phyloP scores from a whole-genome alignment of 1,140 invertebrate genomes.

The Polyergus mexicanus region DNA sequence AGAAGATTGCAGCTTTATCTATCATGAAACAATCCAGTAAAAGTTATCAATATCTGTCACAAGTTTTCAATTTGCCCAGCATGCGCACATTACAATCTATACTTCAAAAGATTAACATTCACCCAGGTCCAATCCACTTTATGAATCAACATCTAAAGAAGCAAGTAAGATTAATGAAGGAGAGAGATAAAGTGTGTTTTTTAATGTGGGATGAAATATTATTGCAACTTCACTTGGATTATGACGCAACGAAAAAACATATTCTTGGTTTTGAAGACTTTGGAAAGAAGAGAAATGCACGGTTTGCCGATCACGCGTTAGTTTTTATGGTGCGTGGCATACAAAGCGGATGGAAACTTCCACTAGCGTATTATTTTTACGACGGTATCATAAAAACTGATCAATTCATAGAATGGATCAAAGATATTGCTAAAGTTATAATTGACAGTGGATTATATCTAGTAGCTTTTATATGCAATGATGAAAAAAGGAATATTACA shows the following conservation, averaged over 20 bases:
- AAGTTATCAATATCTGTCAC: conserved; percentile 41
- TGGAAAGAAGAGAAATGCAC: neutral
- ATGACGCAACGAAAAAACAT: conserved; percentile 21
- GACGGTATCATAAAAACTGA: conserved; percentile 27
- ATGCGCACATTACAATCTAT: conserved; percentile 21
- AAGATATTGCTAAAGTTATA: conserved; percentile 38
- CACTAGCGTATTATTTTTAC: conserved; percentile 52
- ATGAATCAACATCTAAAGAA: conserved; percentile 35
- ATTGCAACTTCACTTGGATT: conserved; percentile 40
- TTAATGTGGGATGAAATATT: conserved; percentile 55
- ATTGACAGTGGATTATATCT: conserved; percentile 41
- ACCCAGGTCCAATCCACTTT: conserved; percentile 47
- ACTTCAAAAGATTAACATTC: conserved; percentile 51
- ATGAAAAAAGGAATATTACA: conserved; percentile 12
- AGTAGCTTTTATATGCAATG: conserved; percentile 45
- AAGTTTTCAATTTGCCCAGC: conserved; percentile 52
- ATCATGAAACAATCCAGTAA: conserved; percentile 56
- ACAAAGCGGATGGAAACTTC: conserved; percentile 53
- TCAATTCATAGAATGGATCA: conserved; percentile 39
- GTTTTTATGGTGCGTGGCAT: conserved; percentile 57
- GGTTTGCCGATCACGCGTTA: conserved; percentile 47
- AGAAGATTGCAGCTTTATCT: conserved; percentile 59
- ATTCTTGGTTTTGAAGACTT: conserved; percentile 48
- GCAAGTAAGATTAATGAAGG: conserved; percentile 44
- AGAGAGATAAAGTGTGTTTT: conserved; percentile 51